Percentiles rank a stretch among this genome's conserved stretches.
phyloP scores from a whole-genome alignment of 2,113 vertebrate genomes.

The Syrmaticus mikado region DNA sequence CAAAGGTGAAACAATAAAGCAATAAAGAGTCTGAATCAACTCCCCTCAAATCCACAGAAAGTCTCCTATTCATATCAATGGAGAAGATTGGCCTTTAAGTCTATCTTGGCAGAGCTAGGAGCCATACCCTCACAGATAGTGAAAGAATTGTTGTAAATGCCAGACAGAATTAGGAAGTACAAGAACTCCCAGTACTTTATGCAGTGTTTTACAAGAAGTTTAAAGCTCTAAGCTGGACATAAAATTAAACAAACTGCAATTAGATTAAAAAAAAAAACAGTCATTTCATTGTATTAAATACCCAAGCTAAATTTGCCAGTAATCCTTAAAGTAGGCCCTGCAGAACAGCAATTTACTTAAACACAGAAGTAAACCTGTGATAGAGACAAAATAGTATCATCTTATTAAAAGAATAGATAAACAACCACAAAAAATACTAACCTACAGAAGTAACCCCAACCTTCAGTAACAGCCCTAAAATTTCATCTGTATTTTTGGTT shows the following conservation, averaged over 20 bases:
- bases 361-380: not conserved
- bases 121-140: conserved; percentile 15
- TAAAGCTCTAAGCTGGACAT: conserved; percentile 54
- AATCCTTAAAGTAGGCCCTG: conserved; percentile 5
- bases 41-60: not conserved
- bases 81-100: conserved; percentile 1
- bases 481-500: not conserved
- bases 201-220: conserved; percentile 41
- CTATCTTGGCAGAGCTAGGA: not conserved
- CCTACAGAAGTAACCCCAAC: not conserved
- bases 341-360: conserved; percentile 29
- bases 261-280: conserved; percentile 33
- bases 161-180: conserved; percentile 70
- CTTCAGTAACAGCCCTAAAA: not conserved
- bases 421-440: not conserved
- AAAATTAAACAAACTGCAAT: conserved; percentile 56
- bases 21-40: not conserved
- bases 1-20: conserved; percentile 41
- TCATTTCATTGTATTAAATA: conserved; percentile 28
- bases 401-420: not conserved
- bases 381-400: not conserved
- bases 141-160: conserved; percentile 65
- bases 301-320: not conserved
- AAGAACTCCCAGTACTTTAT: conserved; percentile 63
- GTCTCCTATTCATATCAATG: conserved; percentile 38